phyloP scores from a whole-genome alignment of 2,797 vertebrate species.

The Mastacembelus armatus region DNA sequence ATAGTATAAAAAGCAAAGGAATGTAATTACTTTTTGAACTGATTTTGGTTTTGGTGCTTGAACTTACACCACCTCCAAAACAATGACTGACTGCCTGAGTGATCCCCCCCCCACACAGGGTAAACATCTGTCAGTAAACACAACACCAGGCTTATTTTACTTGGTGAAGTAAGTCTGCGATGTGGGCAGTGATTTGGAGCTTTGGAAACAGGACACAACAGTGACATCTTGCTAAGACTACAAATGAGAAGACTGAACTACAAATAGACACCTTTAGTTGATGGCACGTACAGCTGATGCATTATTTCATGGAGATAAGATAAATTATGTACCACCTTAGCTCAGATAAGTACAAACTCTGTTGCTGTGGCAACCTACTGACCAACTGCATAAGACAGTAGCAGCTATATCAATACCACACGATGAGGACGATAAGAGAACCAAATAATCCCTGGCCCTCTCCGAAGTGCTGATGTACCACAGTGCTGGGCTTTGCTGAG shows the following conservation, averaged over 20 bases:
- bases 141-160: not conserved
- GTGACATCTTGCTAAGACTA: constrained; percentile 6
- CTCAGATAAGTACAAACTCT: constrained; percentile 18
- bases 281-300: constrained; percentile 3
- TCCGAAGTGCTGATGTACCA: constrained; percentile 62
- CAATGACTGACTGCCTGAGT: not conserved
- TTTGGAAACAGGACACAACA: constrained; percentile 1
- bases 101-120: too few species aligned
- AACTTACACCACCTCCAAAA: not conserved
- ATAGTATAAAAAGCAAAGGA: too few species aligned
- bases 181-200: constrained; percentile 12
- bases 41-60: not conserved
- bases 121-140: not conserved
- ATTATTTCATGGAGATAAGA: constrained; percentile 18
- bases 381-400: constrained; percentile 42
- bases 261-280: not conserved
- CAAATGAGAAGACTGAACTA: constrained; percentile 1
- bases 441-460: constrained; percentile 46
- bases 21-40: too few species aligned
- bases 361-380: constrained; percentile 60
- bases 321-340: not conserved
- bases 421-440: constrained; percentile 43
- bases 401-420: constrained; percentile 28
- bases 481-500: constrained; percentile 47
- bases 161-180: not conserved